phyloP scores from a whole-genome alignment of 2,113 vertebrate species.

The Chionodraco myersi region DNA sequence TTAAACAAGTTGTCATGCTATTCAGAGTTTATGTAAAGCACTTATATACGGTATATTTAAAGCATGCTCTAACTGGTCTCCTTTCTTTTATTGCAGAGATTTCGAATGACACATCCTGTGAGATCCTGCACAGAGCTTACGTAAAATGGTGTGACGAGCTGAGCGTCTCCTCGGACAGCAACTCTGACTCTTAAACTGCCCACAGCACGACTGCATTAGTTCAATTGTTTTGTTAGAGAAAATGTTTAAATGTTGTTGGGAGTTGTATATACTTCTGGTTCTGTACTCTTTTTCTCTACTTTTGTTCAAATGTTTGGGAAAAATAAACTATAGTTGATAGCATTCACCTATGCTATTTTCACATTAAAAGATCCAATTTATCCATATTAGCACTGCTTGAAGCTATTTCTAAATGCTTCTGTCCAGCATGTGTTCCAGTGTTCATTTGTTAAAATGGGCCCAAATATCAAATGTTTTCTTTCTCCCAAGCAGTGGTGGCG shows the following conservation, averaged over 20 bases:
- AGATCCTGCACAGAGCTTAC: conserved; percentile 77
- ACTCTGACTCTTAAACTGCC: conserved; percentile 10
- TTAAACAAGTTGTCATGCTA: not conserved
- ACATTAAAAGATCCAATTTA: not conserved
- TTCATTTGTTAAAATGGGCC: no score
- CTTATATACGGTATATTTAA: not conserved
- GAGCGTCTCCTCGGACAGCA: conserved; percentile 35
- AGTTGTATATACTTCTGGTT: not conserved
- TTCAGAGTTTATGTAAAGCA: not conserved
- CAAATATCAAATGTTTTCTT: no score
- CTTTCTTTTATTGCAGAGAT: conserved; percentile 81
- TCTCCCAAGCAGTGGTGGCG: no score
- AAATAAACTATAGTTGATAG: not conserved
- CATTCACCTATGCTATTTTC: not conserved
- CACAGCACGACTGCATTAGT: not conserved
- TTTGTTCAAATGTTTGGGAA: not conserved
- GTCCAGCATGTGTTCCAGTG: not conserved
- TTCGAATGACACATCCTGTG: conserved; percentile 83
- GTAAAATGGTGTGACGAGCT: conserved; percentile 82
- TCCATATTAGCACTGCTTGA: not conserved
- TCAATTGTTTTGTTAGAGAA: not conserved
- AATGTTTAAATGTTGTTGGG: not conserved
- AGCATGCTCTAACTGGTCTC: not conserved
- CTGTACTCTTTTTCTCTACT: not conserved
- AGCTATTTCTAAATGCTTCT: not conserved